Conservation (phyloP, 2,113 vertebrate genomes). For the Dinomys branickii region DNA sequence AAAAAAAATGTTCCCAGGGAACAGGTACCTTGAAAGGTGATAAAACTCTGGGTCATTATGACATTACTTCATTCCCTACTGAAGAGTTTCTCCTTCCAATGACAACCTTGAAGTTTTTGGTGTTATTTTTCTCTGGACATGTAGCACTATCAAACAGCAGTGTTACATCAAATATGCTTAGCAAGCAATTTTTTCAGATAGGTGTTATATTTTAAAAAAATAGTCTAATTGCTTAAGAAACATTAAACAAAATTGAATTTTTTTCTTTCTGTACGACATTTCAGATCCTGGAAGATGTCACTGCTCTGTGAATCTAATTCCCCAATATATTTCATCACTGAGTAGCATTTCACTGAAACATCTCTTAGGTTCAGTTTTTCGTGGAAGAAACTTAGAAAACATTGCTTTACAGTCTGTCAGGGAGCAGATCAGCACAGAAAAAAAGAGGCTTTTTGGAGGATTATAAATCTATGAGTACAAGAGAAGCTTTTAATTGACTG, state of each 20-base stretch:
- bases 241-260: neutral
- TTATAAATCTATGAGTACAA: neutral
- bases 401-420: neutral
- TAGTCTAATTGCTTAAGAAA: neutral
- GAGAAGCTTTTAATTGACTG: neutral
- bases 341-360: neutral
- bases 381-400: neutral
- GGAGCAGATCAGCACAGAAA: neutral
- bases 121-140: neutral
- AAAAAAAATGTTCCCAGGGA: neutral
- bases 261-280: neutral
- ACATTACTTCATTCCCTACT: neutral
- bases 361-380: constrained; percentile 3
- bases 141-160: neutral
- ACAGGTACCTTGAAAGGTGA: neutral
- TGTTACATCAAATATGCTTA: neutral
- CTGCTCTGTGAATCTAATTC: neutral
- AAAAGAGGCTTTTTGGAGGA: neutral
- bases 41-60: neutral
- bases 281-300: neutral
- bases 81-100: neutral
- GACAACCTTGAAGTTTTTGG: neutral
- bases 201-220: neutral
- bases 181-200: neutral
- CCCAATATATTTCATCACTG: neutral